phyloP scores from a whole-genome alignment of 2,113 vertebrate genomes.

The Pseudolaguvia tuberculata region DNA sequence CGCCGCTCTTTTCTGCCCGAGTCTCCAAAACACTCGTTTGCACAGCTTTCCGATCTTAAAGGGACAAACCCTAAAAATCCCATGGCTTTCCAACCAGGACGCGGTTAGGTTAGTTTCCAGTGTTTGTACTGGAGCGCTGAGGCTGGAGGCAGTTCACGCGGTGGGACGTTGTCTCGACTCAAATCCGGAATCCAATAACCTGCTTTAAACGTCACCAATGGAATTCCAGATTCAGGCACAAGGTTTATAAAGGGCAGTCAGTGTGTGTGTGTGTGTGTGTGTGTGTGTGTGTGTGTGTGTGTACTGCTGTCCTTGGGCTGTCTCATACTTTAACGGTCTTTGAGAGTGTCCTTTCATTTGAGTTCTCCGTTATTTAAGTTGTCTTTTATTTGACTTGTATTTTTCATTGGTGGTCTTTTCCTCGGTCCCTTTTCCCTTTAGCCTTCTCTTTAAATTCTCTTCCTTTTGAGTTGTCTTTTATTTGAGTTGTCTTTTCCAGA shows the following conservation, averaged over 20 bases:
- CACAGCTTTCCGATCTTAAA: constrained; percentile 9
- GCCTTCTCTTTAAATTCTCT: not conserved
- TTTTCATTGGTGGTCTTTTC: too few species aligned
- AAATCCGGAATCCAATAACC: not conserved
- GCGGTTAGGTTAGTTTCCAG: not conserved
- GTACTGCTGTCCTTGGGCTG: too few species aligned
- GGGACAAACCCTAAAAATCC: not conserved
- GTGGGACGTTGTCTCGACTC: not conserved
- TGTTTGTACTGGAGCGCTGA: not conserved
- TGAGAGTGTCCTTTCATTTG: not conserved
- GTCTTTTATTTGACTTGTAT: too few species aligned
- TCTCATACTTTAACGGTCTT: not conserved
- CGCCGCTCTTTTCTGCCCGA: not conserved
- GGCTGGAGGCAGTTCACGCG: not conserved
- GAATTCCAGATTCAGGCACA: too few species aligned
- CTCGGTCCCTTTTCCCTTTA: too few species aligned
- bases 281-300: too few species aligned
- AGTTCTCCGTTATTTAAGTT: not conserved
- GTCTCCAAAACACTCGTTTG: constrained; percentile 12
- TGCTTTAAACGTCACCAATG: not conserved
- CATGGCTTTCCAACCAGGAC: not conserved
- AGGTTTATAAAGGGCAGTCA: too few species aligned
- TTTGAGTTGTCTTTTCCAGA: not conserved
- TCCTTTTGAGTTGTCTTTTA: too few species aligned
- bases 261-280: too few species aligned